Percentiles rank a stretch among this genome's conserved stretches.
Conservation (phyloP, 2,113 vertebrate genomes). For the Cisticola juncidis region DNA sequence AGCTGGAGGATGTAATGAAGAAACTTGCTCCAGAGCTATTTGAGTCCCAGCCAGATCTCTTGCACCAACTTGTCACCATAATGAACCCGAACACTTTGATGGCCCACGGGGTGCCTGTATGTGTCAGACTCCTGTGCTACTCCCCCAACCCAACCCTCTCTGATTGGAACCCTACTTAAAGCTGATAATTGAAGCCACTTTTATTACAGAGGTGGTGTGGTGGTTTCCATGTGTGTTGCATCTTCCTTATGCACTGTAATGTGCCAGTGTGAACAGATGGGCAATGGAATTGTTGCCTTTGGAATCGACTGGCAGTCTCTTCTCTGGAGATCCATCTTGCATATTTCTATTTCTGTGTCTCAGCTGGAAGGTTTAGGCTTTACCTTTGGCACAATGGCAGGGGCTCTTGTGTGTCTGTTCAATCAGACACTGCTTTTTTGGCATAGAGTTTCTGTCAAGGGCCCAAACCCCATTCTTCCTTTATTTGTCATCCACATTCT, state of each 20-base stretch:
- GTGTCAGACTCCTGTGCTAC: conserved; percentile 55
- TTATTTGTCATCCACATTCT: conserved; percentile 22
- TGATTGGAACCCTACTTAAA: not conserved
- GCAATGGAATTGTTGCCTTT: not conserved
- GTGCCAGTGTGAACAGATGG: not conserved
- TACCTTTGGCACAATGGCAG: not conserved
- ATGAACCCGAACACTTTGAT: conserved; percentile 99
- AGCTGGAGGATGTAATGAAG: conserved; percentile 96
- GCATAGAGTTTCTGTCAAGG: not conserved
- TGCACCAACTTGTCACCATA: conserved; percentile 99
- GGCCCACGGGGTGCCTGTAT: conserved; percentile 94
- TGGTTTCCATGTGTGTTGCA: not conserved
- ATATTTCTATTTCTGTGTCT: not conserved
- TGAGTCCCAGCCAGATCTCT: conserved; percentile 93
- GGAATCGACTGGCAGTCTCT: not conserved
- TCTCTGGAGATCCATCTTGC: conserved; percentile 25
- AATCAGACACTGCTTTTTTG: not conserved
- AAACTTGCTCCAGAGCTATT: conserved; percentile 96
- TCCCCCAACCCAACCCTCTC: not conserved
- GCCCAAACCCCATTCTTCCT: not conserved
- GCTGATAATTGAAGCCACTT: not conserved
- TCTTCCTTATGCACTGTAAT: not conserved
- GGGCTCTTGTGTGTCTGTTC: conserved; percentile 24
- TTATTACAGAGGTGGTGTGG: not conserved
- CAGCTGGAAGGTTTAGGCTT: not conserved